Conservation (phyloP, 2,797 vertebrate species). For the Graptemys geographica region DNA sequence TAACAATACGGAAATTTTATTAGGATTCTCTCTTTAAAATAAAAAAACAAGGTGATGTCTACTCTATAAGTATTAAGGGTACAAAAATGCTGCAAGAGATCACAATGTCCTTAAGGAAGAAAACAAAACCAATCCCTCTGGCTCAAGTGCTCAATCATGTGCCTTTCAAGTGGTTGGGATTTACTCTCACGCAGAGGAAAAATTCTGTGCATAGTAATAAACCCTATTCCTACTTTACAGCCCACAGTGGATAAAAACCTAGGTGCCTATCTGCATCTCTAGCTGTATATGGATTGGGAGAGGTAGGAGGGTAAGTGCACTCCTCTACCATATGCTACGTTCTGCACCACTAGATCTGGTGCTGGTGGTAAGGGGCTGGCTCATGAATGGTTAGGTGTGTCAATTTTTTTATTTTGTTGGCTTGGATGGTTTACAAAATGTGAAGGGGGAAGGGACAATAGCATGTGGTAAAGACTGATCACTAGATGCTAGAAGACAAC, state of each 20-base stretch:
- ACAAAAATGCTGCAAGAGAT: not conserved
- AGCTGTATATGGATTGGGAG: accelerated
- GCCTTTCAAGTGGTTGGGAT: not conserved
- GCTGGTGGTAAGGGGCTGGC: not conserved
- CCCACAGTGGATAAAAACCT: not conserved
- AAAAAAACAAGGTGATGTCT: not conserved
- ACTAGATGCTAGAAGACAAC: not conserved
- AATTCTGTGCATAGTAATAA: accelerated
- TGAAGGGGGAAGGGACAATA: not conserved
- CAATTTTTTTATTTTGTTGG: not conserved
- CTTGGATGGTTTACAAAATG: accelerated
- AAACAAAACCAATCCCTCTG: not conserved
- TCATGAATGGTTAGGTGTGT: no score
- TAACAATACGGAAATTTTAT: not conserved
- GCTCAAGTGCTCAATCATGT: not conserved
- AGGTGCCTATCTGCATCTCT: not conserved
- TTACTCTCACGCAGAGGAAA: not conserved
- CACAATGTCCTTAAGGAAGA: not conserved
- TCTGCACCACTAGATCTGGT: accelerated
- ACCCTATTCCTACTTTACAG: not conserved
- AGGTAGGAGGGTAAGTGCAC: not conserved
- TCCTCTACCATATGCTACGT: not conserved
- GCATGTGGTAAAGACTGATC: not conserved
- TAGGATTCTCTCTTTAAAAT: not conserved
- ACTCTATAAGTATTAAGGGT: not conserved